Evolutionary conservation across 1,140 invertebrate species (phyloP), one percentile per base, ranked within the genome.

Genomic region (Eriosoma lanigerum): DNA sequence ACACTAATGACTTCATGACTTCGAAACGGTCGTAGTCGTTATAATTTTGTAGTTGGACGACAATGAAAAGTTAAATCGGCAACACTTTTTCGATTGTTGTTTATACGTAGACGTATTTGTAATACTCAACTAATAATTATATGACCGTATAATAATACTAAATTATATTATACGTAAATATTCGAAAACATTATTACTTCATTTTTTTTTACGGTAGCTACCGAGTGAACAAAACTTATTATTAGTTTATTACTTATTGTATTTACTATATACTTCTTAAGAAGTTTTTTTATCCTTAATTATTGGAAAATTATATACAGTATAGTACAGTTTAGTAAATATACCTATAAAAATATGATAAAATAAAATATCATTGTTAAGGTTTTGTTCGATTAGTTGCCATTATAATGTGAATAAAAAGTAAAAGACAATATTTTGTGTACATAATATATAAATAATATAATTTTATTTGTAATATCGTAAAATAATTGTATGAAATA

Each of bases 81-180:
- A 52, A 72, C 68, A n/a, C 48, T 52, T 52, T 70, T 72, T 72
- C 68, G 68, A 52, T 72, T 72, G 68, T 52, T 52, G 68, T 72
- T 72, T 50, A 72, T 13, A 62, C 32, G 32, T 38, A 38, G 32
- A 38, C 58, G 58, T 62, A 32, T 32, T 62, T 62, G 29, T 62
- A 13, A 32, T n/a, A n/a, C n/a, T n/a, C n/a, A n/a, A n/a, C n/a
- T n/a, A n/a, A n/a, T 29, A 4, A 62, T 24, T 26, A 26, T 12
- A 32, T 32, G 13, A 15, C 13, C 26, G 58, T 60, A 9, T 32
- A 17, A 32, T 15, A 17, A 32, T 62, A 62, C 32, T 19, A 32
- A 38, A 38, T 38, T 4, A 38, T 38, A 38, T 8, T 38, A 19
- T 19, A 19, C 1, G 1, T 29, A 54, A 62, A 62, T 29, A 26